Conservation (phyloP, 2,113 vertebrate genomes). For the Smithornis capensis region DNA sequence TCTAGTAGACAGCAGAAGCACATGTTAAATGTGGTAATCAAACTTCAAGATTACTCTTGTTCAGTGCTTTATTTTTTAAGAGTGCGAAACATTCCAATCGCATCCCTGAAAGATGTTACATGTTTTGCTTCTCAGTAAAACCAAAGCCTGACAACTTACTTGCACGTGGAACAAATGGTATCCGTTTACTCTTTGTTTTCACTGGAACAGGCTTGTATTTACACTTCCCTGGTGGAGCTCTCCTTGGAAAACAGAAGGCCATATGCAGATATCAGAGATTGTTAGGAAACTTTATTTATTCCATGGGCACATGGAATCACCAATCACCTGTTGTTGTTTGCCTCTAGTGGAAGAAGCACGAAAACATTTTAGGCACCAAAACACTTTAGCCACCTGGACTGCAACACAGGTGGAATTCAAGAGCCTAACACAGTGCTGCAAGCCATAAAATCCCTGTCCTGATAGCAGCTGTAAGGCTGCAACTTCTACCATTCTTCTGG, state of each 20-base stretch:
- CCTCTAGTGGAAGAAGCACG: neutral
- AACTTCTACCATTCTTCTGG: neutral
- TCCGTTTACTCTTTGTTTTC: slow-evolving; percentile 78
- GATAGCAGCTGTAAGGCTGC: neutral
- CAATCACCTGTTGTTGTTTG: neutral
- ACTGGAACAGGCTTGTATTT: slow-evolving; percentile 76
- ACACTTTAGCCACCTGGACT: neutral
- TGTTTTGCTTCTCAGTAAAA: neutral
- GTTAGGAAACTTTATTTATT: neutral
- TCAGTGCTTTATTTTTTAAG: neutral
- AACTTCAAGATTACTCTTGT: neutral
- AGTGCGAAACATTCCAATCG: neutral
- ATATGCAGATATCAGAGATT: neutral
- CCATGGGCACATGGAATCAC: neutral
- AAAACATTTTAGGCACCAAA: neutral
- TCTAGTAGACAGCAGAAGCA: neutral
- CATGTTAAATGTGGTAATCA: neutral
- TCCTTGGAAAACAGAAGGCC: slow-evolving; percentile 68
- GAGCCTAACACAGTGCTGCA: neutral
- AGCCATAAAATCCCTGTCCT: neutral
- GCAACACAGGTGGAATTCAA: neutral
- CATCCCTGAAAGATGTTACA: neutral
- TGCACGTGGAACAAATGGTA: slow-evolving; percentile 76
- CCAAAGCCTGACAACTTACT: slow-evolving; percentile 70
- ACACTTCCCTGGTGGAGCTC: slow-evolving; percentile 85